phyloP scores from a whole-genome alignment of 2,888 invertebrate species.

The Ectropis crepuscularia region DNA sequence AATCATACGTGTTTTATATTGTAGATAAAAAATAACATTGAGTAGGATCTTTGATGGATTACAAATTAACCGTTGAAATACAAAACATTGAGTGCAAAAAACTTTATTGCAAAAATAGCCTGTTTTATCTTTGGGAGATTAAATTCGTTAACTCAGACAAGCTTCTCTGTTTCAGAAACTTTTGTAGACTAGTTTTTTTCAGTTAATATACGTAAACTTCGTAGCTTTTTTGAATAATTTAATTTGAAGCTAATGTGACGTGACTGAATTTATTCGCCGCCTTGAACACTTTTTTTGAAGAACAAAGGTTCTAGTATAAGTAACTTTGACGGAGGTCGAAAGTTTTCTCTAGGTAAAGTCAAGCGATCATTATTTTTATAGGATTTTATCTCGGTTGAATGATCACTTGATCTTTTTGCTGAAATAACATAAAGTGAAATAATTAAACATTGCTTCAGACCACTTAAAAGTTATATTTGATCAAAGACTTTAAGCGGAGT shows the following conservation, averaged over 20 bases:
- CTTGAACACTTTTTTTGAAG: slow-evolving; percentile 7
- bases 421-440: slow-evolving; percentile 2
- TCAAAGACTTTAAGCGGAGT: background rate
- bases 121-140: too few relatives aligned
- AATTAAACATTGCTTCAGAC: background rate
- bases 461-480: background rate
- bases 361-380: slow-evolving; percentile 14
- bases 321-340: slow-evolving; percentile 16
- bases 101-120: too few relatives aligned
- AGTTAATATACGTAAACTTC: slow-evolving; percentile 30
- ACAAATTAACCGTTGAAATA: too few relatives aligned
- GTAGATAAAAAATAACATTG: too few relatives aligned
- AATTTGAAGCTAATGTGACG: slow-evolving; percentile 25
- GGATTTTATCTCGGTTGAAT: slow-evolving; percentile 1
- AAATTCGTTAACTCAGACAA: too few relatives aligned
- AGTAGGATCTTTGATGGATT: too few relatives aligned
- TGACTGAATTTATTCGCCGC: slow-evolving; percentile 9
- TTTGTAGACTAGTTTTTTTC: background rate
- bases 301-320: slow-evolving; percentile 14
- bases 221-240: slow-evolving; percentile 32
- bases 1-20: too few relatives aligned
- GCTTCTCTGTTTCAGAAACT: too few relatives aligned
- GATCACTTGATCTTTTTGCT: slow-evolving; percentile 6
- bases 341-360: background rate
- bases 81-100: too few relatives aligned